Evolutionary conservation across 2,113 vertebrate genomes (phyloP).

Genomic region (Galemys pyrenaicus): DNA sequence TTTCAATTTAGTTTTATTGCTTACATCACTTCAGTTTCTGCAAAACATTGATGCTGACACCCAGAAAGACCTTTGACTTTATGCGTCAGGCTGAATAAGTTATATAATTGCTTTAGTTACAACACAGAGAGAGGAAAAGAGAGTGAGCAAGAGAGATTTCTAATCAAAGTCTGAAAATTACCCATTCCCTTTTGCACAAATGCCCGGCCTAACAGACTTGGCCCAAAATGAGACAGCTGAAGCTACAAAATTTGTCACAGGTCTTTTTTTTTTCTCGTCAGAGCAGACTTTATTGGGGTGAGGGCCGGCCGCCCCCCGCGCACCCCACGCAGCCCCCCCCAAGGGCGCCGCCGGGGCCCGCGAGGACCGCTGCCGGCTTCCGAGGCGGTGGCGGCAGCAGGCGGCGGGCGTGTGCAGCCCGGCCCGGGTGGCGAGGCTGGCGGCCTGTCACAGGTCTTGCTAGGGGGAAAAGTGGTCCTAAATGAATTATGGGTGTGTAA

Average conservation of each 20-base stretch:
- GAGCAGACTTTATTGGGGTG: constrained; percentile 69
- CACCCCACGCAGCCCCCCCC: too few species aligned
- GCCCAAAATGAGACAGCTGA: too few species aligned
- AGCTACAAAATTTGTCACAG: too few species aligned
- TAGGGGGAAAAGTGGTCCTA: too few species aligned
- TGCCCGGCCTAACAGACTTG: too few species aligned
- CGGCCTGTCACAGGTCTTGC: too few species aligned
- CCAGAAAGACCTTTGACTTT: background rate
- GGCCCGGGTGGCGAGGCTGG: background rate
- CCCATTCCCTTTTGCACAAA: too few species aligned
- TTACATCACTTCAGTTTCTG: background rate
- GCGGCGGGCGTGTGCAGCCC: background rate
- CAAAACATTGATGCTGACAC: background rate
- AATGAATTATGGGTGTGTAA: too few species aligned
- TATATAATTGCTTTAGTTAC: background rate
- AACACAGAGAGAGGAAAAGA: background rate
- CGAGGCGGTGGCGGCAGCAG: background rate
- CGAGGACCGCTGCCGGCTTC: background rate
- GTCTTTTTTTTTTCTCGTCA: too few species aligned
- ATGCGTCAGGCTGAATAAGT: background rate
- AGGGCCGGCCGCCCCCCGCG: background rate
- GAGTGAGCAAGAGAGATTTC: too few species aligned
- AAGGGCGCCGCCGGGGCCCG: background rate
- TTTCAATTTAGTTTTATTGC: background rate
- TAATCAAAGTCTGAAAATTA: too few species aligned